Conservation (phyloP, 2,797 vertebrate genomes). For the Pristis pectinata region DNA sequence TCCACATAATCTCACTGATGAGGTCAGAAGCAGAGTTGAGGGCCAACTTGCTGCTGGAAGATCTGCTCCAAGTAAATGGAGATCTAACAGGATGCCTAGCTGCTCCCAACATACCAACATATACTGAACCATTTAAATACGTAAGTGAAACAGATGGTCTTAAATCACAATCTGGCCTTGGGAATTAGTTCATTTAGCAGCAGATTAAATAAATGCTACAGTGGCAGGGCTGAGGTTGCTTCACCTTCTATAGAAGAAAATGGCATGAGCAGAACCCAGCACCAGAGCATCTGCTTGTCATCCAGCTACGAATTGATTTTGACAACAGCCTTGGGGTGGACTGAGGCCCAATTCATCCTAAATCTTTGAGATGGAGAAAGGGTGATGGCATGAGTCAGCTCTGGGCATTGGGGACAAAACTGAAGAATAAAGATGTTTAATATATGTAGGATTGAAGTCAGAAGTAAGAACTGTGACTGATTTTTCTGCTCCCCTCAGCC, state of each 20-base stretch:
- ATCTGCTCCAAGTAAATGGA: too few species aligned
- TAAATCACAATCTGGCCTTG: neutral
- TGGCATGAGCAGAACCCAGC: neutral
- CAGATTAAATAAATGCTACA: neutral
- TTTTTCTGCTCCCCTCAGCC: neutral
- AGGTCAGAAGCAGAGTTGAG: too few species aligned
- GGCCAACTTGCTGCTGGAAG: too few species aligned
- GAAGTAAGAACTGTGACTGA: slow-evolving; percentile 1
- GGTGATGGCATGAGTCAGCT: neutral
- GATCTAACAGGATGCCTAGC: too few species aligned
- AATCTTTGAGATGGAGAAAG: neutral
- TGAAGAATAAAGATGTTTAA: neutral
- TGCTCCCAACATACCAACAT: too few species aligned
- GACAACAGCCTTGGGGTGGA: slow-evolving; percentile 8
- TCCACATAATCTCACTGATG: too few species aligned
- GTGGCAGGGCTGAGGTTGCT: too few species aligned
- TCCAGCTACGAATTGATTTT: neutral
- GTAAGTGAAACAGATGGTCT: neutral
- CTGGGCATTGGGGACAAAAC: slow-evolving; percentile 11
- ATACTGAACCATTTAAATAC: neutral
- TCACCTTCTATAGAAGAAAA: neutral
- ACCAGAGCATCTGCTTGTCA: neutral
- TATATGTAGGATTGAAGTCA: neutral
- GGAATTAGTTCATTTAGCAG: neutral
- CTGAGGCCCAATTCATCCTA: neutral